Percentiles rank a stretch among this genome's conserved stretches.
These are phyloP conservation scores for Netta rufina DNA, from an alignment of 2,797 vertebrate genomes.

Conservation along the genomic window DNA sequence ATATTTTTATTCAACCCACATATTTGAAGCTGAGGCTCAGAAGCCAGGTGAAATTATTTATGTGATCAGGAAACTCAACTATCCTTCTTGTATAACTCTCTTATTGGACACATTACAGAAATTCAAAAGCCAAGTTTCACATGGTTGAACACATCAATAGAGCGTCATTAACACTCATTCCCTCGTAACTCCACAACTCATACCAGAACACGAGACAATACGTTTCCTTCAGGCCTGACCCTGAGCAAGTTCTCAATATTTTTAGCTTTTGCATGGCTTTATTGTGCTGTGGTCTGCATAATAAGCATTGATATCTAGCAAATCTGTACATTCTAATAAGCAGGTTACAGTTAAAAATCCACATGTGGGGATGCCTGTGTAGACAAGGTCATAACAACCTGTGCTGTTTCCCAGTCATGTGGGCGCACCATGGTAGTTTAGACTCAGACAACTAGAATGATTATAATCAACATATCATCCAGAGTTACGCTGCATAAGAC, in stretches of 20 bases:
- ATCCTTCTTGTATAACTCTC: background rate
- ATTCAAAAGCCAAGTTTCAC: background rate
- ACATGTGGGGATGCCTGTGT: accelerated
- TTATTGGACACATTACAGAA: background rate
- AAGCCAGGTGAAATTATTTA: slow-evolving; percentile 51
- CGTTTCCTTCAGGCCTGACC: background rate
- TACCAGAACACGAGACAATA: accelerated
- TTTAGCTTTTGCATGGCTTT: background rate
- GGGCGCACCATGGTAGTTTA: background rate
- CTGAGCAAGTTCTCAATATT: background rate
- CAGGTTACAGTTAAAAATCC: background rate
- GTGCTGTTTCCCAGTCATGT: background rate
- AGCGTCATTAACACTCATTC: background rate
- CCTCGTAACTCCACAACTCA: background rate
- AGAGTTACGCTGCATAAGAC: background rate
- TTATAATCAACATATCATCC: background rate
- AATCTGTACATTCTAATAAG: background rate
- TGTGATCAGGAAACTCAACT: slow-evolving; percentile 27
- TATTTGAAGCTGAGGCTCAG: slow-evolving; percentile 49
- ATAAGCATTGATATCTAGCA: background rate
- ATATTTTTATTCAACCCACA: slow-evolving; percentile 29
- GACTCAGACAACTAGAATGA: slow-evolving; percentile 28
- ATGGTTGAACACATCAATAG: background rate
- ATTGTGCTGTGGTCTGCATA: background rate
- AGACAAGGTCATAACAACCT: background rate